These are phyloP conservation scores for Triplophysa tibetana DNA, from an alignment of 2,113 vertebrate genomes.

Conservation along the genomic window DNA sequence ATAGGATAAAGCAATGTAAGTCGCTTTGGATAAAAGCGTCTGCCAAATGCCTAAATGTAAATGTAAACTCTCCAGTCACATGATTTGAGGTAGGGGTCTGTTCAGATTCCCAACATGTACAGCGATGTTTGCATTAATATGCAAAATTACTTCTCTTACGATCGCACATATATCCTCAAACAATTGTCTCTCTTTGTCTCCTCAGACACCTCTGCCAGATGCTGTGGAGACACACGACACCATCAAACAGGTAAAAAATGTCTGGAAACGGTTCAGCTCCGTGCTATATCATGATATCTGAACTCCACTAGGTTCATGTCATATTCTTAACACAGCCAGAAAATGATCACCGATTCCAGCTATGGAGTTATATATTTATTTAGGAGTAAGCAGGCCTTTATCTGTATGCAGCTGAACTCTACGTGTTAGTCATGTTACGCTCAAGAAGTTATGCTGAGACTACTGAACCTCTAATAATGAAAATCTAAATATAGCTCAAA, in stretches of 20 bases:
- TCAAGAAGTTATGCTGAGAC: neutral
- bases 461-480: neutral
- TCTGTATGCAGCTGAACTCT: slow-evolving; percentile 12
- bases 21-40: no score
- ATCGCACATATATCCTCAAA: slow-evolving; percentile 33
- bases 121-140: no score
- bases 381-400: slow-evolving; percentile 15
- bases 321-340: neutral
- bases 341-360: neutral
- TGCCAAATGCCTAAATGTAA: no score
- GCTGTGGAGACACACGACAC: slow-evolving; percentile 71
- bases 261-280: slow-evolving; percentile 7
- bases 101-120: no score
- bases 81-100: no score
- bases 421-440: neutral
- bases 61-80: no score
- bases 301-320: neutral
- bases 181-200: slow-evolving; percentile 30
- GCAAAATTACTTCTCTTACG: neutral
- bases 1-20: no score
- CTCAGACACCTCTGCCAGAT: slow-evolving; percentile 75
- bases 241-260: slow-evolving; percentile 74
- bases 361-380: neutral
- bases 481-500: slow-evolving; percentile 9
- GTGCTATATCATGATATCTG: neutral